Evolutionary conservation across 1,140 invertebrate species (phyloP), one percentile per base, ranked within the genome.

Genomic region (Cecropterus lyciades): DNA sequence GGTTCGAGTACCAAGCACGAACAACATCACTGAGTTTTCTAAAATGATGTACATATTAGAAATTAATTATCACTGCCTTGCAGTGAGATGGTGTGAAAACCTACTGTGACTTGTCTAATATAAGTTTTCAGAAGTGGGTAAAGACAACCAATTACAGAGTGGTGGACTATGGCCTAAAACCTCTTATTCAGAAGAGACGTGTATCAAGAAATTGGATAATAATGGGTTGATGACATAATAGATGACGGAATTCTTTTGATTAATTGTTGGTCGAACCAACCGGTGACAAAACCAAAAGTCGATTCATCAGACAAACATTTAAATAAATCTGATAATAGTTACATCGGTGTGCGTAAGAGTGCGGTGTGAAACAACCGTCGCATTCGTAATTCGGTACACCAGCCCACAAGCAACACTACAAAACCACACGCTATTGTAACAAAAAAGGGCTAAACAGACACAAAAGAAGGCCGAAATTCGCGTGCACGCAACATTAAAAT

Each of bases 301-400:
- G 33, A 55, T 40, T 55, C 33, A 55, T 55, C 30, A 40, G n/a
- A 0, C 30, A 55, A 40, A n/a, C 30, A 42, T 56, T 56, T 43
- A 56, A 42, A 56, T 40, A 55, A 55, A 55, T 55, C 52, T n/a
- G 10, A 51, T 67, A 52, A 27, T 14, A 14, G 11, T 11, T 14
- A 10, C 17, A 0, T 17, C 20, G 11, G 17, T 48, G 57, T 55
- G n/a, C n/a, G n/a, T n/a, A n/a, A n/a, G n/a, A n/a, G n/a, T n/a
- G n/a, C n/a, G n/a, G n/a, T n/a, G n/a, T n/a, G 16, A 68, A 63
- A 56, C 65, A 62, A 62, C 66, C 45, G 52, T 57, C 51, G 51
- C 17, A 46, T 27, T 53, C 57, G 51, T 68, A 20, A 68, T 48
- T 30, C 11, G 5, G 30, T 40, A 60, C 45, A n/a, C 27, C 15